phyloP scores from a whole-genome alignment of 2,113 vertebrate species.

The Tenrec ecaudatus region DNA sequence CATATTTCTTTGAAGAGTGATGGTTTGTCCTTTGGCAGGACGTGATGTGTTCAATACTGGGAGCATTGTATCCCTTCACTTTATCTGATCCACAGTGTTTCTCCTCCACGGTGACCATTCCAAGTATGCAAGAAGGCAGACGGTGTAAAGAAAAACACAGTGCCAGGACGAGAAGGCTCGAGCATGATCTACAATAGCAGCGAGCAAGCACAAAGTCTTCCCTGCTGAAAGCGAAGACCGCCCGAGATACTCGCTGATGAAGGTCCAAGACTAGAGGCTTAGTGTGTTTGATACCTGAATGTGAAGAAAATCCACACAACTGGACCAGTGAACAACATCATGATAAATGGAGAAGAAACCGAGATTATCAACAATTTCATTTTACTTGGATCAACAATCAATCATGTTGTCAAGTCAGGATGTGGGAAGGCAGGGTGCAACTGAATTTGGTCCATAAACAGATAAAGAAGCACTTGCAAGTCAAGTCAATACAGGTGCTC shows the following conservation, averaged over 20 bases:
- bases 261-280: neutral
- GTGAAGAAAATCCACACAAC: no score
- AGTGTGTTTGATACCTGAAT: no score
- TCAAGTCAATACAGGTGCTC: conserved; percentile 88
- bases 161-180: neutral
- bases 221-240: neutral
- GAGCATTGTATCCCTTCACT: neutral
- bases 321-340: neutral
- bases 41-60: neutral
- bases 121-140: neutral
- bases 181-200: neutral
- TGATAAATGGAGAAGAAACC: neutral
- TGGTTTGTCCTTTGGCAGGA: neutral
- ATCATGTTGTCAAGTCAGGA: conserved; percentile 88
- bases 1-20: neutral
- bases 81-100: neutral
- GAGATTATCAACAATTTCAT: neutral
- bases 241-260: neutral
- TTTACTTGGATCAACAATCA: neutral
- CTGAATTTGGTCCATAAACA: conserved; percentile 88
- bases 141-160: neutral
- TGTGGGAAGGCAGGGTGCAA: conserved; percentile 90
- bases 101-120: no score
- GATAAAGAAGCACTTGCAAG: conserved; percentile 88
- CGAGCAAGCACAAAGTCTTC: neutral